Percentiles rank a stretch among this genome's conserved stretches.
These are phyloP conservation scores for Plumapathes pennacea DNA, from an alignment of 92 coral and sea anemone species.

Conservation along the genomic window DNA sequence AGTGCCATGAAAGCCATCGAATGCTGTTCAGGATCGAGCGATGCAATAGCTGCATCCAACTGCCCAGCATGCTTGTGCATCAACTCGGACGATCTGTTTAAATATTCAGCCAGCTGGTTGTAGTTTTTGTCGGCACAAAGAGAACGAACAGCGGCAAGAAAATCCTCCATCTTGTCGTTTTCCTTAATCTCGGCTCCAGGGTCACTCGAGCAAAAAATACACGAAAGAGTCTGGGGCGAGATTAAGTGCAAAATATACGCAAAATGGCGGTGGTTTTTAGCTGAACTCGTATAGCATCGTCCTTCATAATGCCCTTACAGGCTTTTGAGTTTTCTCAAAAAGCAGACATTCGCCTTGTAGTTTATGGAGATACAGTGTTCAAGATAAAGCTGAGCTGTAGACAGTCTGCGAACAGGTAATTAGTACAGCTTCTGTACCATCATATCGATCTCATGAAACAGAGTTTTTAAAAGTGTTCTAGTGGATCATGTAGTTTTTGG, in stretches of 20 bases:
- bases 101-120: constrained; percentile 80
- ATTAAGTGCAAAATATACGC: too few species aligned
- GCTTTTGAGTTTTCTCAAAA: constrained; percentile 63
- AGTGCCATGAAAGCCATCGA: constrained; percentile 95
- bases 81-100: constrained; percentile 85
- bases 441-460: too few species aligned
- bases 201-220: background rate
- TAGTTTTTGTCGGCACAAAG: constrained; percentile 94
- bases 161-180: constrained; percentile 94
- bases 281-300: background rate
- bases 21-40: constrained; percentile 97
- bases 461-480: too few species aligned
- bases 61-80: constrained; percentile 84
- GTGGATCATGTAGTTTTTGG: too few species aligned
- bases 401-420: constrained; percentile 47
- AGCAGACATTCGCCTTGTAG: constrained; percentile 78
- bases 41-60: constrained; percentile 90
- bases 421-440: too few species aligned
- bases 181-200: constrained; percentile 3
- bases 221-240: constrained; percentile 2
- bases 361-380: constrained; percentile 60
- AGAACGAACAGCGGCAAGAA: constrained; percentile 85
- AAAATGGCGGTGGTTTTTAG: constrained; percentile 43
- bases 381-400: constrained; percentile 77
- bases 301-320: constrained; percentile 57